Evolutionary conservation across 2,888 invertebrate genomes (phyloP).

Genomic region (Parascotia fuliginaria): DNA sequence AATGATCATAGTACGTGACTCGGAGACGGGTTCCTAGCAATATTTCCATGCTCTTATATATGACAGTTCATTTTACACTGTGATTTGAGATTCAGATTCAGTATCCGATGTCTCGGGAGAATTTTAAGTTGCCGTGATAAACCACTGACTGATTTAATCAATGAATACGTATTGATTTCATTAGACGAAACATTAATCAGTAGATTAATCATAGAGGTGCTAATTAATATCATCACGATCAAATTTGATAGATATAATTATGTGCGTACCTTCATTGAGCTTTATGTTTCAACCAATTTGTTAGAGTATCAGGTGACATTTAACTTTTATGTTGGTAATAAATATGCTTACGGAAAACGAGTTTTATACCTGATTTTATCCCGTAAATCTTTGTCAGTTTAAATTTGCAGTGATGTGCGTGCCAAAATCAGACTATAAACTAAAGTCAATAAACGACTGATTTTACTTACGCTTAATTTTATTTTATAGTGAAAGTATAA

Average conservation of each 20-base stretch:
- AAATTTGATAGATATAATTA: slow-evolving; percentile 6
- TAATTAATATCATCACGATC: slow-evolving; percentile 22
- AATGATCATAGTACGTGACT: slow-evolving; percentile 55
- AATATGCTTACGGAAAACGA: slow-evolving; percentile 23
- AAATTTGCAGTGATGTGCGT: slow-evolving; percentile 20
- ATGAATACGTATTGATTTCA: slow-evolving; percentile 9
- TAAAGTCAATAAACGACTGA: slow-evolving; percentile 1
- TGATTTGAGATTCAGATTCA: slow-evolving; percentile 28
- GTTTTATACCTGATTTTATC: slow-evolving; percentile 23
- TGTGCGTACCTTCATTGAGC: slow-evolving; percentile 5
- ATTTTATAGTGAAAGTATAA: neutral
- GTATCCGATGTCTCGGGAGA: slow-evolving; percentile 25
- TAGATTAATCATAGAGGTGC: slow-evolving; percentile 26
- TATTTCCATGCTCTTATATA: slow-evolving; percentile 43
- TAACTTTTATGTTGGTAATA: slow-evolving; percentile 24
- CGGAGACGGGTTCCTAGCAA: slow-evolving; percentile 39
- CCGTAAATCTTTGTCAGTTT: slow-evolving; percentile 27
- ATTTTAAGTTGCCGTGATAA: neutral
- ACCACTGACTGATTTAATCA: neutral
- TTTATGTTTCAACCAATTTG: slow-evolving; percentile 23
- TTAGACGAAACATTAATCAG: slow-evolving; percentile 13
- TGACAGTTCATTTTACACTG: slow-evolving; percentile 40
- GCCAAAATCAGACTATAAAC: slow-evolving; percentile 15
- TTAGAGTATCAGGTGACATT: slow-evolving; percentile 25
- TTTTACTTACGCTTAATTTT: neutral